phyloP scores from a whole-genome alignment of 2,888 invertebrate genomes.

The Zygogramma bicolorata region DNA sequence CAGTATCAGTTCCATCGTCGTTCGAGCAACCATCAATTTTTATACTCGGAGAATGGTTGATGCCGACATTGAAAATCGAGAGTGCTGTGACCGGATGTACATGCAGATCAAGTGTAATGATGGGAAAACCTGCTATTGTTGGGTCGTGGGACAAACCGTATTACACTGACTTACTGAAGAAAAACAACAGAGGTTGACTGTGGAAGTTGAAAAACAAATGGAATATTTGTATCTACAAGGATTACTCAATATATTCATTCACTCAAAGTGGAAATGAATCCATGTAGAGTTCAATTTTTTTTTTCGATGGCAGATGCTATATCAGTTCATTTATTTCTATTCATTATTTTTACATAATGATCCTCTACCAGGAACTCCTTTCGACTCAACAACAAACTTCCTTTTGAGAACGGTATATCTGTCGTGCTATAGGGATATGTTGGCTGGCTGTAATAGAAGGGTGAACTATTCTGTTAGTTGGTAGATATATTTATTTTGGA shows the following conservation, averaged over 20 bases:
- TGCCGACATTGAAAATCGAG: slow-evolving; percentile 67
- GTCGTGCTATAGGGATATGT: too few species aligned
- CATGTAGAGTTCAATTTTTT: too few species aligned
- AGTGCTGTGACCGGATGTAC: slow-evolving; percentile 66
- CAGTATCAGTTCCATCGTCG: slow-evolving; percentile 46
- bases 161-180: slow-evolving; percentile 67
- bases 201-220: slow-evolving; percentile 57
- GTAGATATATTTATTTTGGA: too few species aligned
- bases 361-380: too few species aligned
- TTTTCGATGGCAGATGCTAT: too few species aligned
- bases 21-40: slow-evolving; percentile 54
- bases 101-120: slow-evolving; percentile 68
- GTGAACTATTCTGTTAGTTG: too few species aligned
- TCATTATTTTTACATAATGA: too few species aligned
- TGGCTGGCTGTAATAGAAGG: too few species aligned
- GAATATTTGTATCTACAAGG: slow-evolving; percentile 53
- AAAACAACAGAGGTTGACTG: slow-evolving; percentile 63
- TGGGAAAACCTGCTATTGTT: slow-evolving; percentile 66
- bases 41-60: slow-evolving; percentile 41
- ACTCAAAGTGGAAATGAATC: background rate
- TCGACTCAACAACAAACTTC: too few species aligned
- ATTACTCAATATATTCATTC: slow-evolving; percentile 19
- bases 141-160: slow-evolving; percentile 64
- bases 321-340: too few species aligned
- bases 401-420: too few species aligned